A percentile compares a stretch with the other conserved stretches of the same genome.
Conservation (phyloP, 2,113 vertebrate genomes). For the Megaceryle maxima region DNA sequence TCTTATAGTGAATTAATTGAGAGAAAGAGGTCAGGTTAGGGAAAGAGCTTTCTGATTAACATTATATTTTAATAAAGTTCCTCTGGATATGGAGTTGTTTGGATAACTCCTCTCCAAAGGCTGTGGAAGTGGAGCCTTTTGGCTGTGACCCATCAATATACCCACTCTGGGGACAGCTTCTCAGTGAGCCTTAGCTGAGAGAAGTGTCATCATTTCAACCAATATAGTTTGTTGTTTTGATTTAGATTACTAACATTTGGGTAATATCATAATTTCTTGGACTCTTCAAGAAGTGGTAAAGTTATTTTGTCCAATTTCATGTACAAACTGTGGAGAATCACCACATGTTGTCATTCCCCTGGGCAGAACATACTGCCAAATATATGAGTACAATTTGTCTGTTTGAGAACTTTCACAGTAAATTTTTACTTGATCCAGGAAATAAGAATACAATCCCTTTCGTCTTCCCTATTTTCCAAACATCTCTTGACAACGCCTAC, state of each 20-base stretch:
- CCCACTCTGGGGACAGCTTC: background rate
- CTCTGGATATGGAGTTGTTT: background rate
- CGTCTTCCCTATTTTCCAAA: background rate
- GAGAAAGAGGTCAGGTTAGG: background rate
- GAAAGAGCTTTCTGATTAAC: background rate
- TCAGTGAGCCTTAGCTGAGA: background rate
- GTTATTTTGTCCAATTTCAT: background rate
- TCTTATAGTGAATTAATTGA: background rate
- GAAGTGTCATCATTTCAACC: background rate
- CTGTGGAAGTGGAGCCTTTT: background rate
- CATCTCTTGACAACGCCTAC: background rate
- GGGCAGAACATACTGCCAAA: background rate
- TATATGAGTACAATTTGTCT: background rate
- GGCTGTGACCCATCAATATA: rapidly evolving
- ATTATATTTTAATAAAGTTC: background rate
- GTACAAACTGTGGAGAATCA: background rate
- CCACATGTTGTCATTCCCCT: background rate
- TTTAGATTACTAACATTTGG: background rate
- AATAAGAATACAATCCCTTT: background rate
- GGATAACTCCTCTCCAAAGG: background rate
- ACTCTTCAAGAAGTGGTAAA: background rate
- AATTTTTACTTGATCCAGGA: background rate
- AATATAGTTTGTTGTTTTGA: background rate
- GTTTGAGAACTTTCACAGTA: background rate
- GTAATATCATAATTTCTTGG: background rate